Conservation (phyloP, 2,113 vertebrate species). For the Chroicocephalus ridibundus region DNA sequence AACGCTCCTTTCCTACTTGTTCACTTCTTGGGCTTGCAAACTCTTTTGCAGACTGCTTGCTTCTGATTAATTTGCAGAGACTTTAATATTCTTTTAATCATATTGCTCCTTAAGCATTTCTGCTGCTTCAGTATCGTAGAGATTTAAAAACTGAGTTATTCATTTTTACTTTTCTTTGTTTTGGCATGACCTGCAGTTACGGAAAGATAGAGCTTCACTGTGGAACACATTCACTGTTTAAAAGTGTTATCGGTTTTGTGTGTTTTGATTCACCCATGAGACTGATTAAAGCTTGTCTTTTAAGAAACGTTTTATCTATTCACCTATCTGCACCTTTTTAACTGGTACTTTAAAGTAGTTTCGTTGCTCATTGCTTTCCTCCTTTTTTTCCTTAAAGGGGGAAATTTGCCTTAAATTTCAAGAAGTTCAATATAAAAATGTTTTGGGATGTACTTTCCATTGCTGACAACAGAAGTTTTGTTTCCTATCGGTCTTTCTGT, state of each 20-base stretch:
- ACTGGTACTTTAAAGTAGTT: not conserved
- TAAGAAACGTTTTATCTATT: not conserved
- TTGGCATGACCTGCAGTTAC: not conserved
- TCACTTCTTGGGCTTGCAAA: not conserved
- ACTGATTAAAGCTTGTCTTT: not conserved
- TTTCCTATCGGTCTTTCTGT: not conserved
- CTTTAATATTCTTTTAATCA: not conserved
- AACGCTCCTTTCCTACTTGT: not conserved
- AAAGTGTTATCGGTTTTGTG: not conserved
- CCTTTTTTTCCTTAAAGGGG: not conserved
- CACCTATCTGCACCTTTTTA: not conserved
- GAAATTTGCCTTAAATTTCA: not conserved
- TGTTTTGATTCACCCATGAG: not conserved
- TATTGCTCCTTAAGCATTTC: not conserved
- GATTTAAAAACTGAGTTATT: not conserved
- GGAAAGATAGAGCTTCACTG: not conserved
- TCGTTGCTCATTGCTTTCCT: not conserved
- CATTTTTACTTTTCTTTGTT: not conserved
- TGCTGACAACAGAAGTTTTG: not conserved
- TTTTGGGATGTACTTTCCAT: not conserved
- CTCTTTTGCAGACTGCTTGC: not conserved
- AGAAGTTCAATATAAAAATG: not conserved
- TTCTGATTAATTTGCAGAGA: not conserved
- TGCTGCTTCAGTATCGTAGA: not conserved
- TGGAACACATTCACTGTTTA: not conserved